Evolutionary conservation across 2,113 vertebrate species (phyloP).

Genomic region (Daubentonia madagascariensis): DNA sequence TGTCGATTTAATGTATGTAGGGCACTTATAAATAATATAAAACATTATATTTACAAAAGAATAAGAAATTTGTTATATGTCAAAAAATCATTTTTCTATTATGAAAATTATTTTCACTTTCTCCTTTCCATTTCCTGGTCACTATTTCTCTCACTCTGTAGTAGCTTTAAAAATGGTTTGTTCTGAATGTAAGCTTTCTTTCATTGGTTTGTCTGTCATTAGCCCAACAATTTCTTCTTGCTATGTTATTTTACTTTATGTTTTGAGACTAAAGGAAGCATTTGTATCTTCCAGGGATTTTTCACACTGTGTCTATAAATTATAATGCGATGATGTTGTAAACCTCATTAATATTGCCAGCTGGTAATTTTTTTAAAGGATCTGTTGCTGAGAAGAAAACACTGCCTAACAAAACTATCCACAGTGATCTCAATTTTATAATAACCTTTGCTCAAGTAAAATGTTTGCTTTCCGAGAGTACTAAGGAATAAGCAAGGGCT

Average conservation of each 20-base stretch:
- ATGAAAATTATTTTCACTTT: background rate
- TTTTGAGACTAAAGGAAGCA: background rate
- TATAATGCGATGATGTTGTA: background rate
- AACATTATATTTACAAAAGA: background rate
- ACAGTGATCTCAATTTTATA: background rate
- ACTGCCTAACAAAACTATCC: background rate
- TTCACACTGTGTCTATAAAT: background rate
- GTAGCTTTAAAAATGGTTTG: background rate
- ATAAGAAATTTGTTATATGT: background rate
- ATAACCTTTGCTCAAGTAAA: slow-evolving; percentile 32
- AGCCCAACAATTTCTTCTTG: background rate
- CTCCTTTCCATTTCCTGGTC: background rate
- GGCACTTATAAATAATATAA: background rate
- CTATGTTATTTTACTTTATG: background rate
- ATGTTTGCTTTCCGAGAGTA: slow-evolving; percentile 35
- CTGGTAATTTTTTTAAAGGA: background rate
- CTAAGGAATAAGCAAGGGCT: slow-evolving; percentile 24
- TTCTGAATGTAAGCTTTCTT: background rate
- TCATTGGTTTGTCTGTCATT: background rate
- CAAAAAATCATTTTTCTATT: background rate
- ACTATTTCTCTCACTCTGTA: background rate
- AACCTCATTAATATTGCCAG: background rate
- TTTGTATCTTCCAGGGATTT: background rate
- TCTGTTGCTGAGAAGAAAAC: background rate
- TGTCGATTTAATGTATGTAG: background rate